These are phyloP conservation scores for Kryptolebias ocellatus DNA, from an alignment of 2,797 vertebrate genomes.

Conservation along the genomic window DNA sequence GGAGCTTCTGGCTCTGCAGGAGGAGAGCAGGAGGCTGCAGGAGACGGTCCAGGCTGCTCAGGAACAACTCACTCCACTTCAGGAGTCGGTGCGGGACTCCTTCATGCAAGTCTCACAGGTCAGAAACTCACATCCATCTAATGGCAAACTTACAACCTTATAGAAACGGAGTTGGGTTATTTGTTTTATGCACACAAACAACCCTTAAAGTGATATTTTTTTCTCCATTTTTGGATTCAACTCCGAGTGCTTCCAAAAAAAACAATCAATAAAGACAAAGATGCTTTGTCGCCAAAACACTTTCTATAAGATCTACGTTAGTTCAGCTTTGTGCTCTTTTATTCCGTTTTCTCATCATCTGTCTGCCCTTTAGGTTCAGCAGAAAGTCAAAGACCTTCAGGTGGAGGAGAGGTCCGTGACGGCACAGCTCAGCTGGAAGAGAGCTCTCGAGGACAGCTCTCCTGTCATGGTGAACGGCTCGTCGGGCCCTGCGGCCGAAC, in stretches of 20 bases:
- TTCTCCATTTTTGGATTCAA: too few relatives aligned
- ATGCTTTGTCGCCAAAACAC: neutral
- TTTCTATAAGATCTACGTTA: too few relatives aligned
- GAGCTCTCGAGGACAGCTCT: conserved; percentile 82
- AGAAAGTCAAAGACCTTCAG: conserved; percentile 89
- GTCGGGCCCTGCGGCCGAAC: conserved; percentile 52
- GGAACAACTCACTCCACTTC: conserved; percentile 90
- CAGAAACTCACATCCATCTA: neutral
- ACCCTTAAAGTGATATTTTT: too few relatives aligned
- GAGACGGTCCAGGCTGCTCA: conserved; percentile 90
- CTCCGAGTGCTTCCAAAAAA: too few relatives aligned
- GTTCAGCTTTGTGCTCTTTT: neutral
- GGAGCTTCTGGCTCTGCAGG: conserved; percentile 90
- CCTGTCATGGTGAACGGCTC: conserved; percentile 92
- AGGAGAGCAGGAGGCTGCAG: conserved; percentile 90
- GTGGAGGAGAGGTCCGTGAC: conserved; percentile 85
- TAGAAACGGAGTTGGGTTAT: neutral
- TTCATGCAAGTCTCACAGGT: conserved; percentile 93
- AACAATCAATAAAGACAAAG: too few relatives aligned
- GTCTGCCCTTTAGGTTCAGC: conserved; percentile 82
- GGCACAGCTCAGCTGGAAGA: conserved; percentile 88
- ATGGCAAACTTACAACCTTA: too few relatives aligned
- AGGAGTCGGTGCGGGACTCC: conserved; percentile 90
- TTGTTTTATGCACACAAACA: too few relatives aligned
- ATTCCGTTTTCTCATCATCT: neutral